Base-by-base conservation (phyloP, 2,888 invertebrate species). In the Druceiella hillmani region DNA sequence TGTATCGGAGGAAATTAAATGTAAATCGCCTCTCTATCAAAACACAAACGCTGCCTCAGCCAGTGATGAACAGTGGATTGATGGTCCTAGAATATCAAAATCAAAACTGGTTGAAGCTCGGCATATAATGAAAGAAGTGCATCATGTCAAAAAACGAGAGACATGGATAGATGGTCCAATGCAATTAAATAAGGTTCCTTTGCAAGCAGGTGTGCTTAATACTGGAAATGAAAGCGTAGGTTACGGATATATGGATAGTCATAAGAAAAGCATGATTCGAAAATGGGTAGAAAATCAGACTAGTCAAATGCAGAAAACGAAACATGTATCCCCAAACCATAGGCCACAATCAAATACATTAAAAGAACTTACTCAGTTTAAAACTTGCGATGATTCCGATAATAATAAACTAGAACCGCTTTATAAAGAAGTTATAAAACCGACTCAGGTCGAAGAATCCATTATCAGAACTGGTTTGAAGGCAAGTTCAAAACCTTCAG, bases 101-200 rank as follows among this genome's bases (percentile, higher is more conserved):
- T 85, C 82, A 11, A 87, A 84, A 61, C 79, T 86, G 34, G 87
- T 87, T 2, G 87, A 87, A 61, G 88, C 85, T 1, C 68, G 88
- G 30, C 86, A 87, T 56, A 74, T 87, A 47, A 76, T 86, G 55
- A 84, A 87, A 53, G 87, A 87, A 62, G 76, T 83, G 2, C 80
- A 74, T 52, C 78, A 86, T 57, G 74, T 77, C 3, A 86, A 87
- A 54, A 87, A 89, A 61, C 74, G 83, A 28, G 95, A 94, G 65
- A 91, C 90, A 2, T 95, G 95, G 95, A 87, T 95, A 36, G 95
- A 95, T 59, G 95, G 95, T 1, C 95, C 95, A 2, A 84, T 88
- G 76, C 84, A 87, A 51, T 66, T 68, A 52, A 66, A 66, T 39
- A 66, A 61, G 48, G 51, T 65, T 17, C 77, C 83, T 12, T 39